Conservation (phyloP, 1,140 invertebrate species). For the Panagrolaimus sp. region DNA sequence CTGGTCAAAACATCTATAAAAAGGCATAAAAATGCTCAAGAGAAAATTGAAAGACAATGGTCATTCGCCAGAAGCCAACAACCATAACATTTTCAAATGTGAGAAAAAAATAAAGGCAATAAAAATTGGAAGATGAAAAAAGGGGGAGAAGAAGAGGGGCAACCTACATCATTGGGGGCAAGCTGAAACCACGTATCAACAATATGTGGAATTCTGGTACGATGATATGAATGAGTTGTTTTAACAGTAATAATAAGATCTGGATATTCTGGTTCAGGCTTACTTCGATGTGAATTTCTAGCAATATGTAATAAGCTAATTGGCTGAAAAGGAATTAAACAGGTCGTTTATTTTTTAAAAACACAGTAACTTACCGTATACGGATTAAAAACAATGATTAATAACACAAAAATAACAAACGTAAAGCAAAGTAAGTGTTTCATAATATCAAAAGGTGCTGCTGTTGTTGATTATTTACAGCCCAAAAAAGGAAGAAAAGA, state of each 20-base stretch:
- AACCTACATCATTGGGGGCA: conserved; percentile 19
- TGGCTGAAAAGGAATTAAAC: background rate
- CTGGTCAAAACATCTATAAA: background rate
- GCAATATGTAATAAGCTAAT: background rate
- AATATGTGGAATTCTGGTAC: conserved; percentile 10
- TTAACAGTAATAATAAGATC: conserved; percentile 19
- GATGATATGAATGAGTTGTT: conserved; percentile 17
- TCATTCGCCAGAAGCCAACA: background rate
- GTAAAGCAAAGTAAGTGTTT: no score
- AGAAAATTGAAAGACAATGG: background rate
- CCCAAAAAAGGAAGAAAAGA: no score
- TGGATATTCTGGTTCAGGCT: background rate
- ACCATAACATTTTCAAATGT: background rate
- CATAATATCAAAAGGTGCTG: no score
- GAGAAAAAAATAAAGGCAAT: no score
- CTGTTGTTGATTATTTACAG: no score
- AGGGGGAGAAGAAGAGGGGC: background rate
- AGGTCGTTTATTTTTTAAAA: background rate
- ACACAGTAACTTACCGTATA: background rate
- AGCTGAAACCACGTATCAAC: conserved; percentile 20
- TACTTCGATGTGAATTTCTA: background rate
- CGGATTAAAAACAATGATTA: conserved; percentile 1
- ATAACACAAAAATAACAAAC: no score
- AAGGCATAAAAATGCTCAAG: background rate
- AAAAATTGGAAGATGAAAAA: no score